Evolutionary conservation across 2,888 invertebrate genomes (phyloP).

Genomic region (Congeria kusceri): DNA sequence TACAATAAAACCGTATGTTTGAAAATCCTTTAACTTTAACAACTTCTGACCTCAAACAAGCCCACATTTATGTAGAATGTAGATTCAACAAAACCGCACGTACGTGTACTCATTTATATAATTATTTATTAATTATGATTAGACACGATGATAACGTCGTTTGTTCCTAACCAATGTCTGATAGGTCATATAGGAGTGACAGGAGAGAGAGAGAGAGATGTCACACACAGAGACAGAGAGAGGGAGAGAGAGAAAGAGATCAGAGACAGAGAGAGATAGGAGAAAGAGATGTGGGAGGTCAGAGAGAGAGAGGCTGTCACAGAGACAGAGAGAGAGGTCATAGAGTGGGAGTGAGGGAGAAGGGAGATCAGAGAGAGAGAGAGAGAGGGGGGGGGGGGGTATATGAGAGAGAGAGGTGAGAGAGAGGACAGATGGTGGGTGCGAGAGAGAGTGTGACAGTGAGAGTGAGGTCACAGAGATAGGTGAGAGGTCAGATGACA

Average conservation of each 20-base stretch:
- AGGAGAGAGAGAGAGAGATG: not conserved
- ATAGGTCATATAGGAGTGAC: too few relatives aligned
- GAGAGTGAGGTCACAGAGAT: not conserved
- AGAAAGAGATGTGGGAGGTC: not conserved
- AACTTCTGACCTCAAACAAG: too few relatives aligned
- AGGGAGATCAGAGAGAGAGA: slow-evolving; percentile 19
- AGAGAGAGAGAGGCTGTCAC: not conserved
- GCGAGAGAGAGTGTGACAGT: not conserved
- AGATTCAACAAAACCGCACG: too few relatives aligned
- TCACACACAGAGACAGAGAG: not conserved
- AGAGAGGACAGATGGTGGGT: not conserved
- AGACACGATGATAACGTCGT: too few relatives aligned
- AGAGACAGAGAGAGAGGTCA: not conserved
- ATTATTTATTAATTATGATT: too few relatives aligned
- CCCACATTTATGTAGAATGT: too few relatives aligned
- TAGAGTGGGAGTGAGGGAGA: not conserved
- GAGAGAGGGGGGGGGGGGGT: slow-evolving; percentile 3
- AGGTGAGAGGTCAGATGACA: not conserved
- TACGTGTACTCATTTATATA: too few relatives aligned
- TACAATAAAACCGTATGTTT: too few relatives aligned
- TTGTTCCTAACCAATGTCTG: too few relatives aligned
- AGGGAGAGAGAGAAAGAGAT: not conserved
- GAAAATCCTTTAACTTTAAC: too few relatives aligned
- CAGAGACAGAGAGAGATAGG: not conserved
- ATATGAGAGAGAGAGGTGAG: slow-evolving; percentile 4